Evolutionary conservation across 2,113 vertebrate species (phyloP), one percentile per base, ranked within the genome.

Genomic region (Tyrannus savana): DNA sequence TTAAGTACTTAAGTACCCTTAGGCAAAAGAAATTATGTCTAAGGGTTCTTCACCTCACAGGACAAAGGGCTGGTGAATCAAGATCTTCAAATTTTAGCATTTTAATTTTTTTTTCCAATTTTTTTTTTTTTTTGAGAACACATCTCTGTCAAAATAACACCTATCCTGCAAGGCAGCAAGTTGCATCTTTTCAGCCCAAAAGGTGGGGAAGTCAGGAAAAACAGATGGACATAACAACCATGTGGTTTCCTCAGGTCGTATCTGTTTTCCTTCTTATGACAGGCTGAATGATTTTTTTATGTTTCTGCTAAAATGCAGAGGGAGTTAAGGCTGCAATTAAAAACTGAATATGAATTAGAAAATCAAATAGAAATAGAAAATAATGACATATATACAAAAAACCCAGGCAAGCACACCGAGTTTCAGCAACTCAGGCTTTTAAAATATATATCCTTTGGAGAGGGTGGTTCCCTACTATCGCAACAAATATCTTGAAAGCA

Each of bases 401-500:
- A 33, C 8, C 19, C 42, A 69, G 28, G 31, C 14, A 81, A 56
- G 25, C 19, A 62, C 15, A 49, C 4, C 33, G 44, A 87, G 49
- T 25, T 93, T 89, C 74, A 79, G 33, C 23, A 84, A 37, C 39
- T 31, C 88, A 25, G 46, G 47, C 30, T 83, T 94, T 93, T 77
- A 4, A 96, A 88, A 89, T 50, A 69, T 17, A 53, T 83, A 77
- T 90, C 59, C 39, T 90, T 88, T 21, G 14, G 42, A 90, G 55
- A 53, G 41, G 79, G 90, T 52, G 79, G 85, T 74, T 96, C 82
- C 76, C 41, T 56, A 13, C 82, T 93, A 93, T 93, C 93, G 88
- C 63, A 91, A 67, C 63, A 90, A 93, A 86, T 86, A 95, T 84
- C 92, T 94, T 83, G 85, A 88, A 92, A 72, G 92, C 52, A 92